Base-by-base conservation (phyloP, 2,888 invertebrate species). In the Nomada fabriciana region DNA sequence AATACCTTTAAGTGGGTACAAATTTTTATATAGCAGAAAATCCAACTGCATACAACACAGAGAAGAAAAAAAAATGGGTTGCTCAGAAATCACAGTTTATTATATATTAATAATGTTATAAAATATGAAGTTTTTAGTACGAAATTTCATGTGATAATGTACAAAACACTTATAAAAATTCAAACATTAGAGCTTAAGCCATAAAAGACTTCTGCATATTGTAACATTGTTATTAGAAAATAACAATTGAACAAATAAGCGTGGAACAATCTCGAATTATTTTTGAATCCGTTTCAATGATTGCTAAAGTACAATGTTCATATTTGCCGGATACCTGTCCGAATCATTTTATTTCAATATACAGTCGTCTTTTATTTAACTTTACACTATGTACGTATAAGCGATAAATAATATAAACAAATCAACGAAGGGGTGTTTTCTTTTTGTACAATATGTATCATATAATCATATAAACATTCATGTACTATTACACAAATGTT, bases 391-490 rank as follows among this genome's bases (percentile, higher is more conserved):
- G 65, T 86, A 85, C 80, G 76, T 86, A 82, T 86, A 88, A 89
- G 72, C 83, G 83, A 83, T 79, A 76, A 85, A 84, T 84, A 80
- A 86, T 82, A 82, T 83, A 87, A 87, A 82, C 63, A 71, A 88
- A 88, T 84, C 89, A 84, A 81, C 80, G 87, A 90, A 78, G 83
- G 86, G 89, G 90, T 89, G 89, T 91, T 90, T 76, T 50, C 23
- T 47, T 77, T 91, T 91, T 91, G 90, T 91, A 91, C 88, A 90
- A 90, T 91, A 89, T 90, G 89, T 90, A 91, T 90, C 84, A 91
- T 89, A 89, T 87, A 86, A 88, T 86, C 87, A 83, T 83, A 76
- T 86, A 76, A 86, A 88, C 80, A 88, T 84, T 85, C 83, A 74
- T 75, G 87, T 90, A 89, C 72, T 86, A 84, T 88, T 88, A 65